Evolutionary conservation across 2,888 invertebrate species (phyloP).

Genomic region (Phragmatobia fuliginosa): DNA sequence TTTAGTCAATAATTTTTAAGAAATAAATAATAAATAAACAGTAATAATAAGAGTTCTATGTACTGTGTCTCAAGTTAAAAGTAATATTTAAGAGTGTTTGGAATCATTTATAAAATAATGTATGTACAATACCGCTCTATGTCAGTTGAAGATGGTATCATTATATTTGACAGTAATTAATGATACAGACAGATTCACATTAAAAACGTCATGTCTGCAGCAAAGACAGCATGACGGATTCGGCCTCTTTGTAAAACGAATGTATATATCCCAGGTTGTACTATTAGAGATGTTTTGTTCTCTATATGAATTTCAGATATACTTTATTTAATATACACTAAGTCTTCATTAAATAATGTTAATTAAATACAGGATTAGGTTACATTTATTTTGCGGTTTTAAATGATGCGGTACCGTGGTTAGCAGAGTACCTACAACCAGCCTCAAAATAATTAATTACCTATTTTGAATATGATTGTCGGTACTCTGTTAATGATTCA

Average conservation of each 20-base stretch:
- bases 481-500: too few relatives aligned
- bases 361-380: background rate
- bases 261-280: background rate
- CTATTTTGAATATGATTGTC: too few relatives aligned
- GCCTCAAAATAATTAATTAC: background rate
- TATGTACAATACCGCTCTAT: conserved; percentile 28
- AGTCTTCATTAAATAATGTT: background rate
- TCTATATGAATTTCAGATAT: background rate
- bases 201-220: conserved; percentile 19
- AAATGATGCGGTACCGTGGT: background rate
- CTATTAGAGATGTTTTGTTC: background rate
- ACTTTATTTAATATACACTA: background rate
- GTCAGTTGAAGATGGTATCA: conserved; percentile 62
- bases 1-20: background rate
- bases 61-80: background rate
- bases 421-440: background rate
- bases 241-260: background rate
- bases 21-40: background rate
- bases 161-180: conserved; percentile 77
- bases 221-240: conserved; percentile 8
- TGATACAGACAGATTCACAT: conserved; percentile 60
- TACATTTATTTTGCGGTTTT: background rate
- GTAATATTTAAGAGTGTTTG: background rate
- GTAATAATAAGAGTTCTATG: background rate
- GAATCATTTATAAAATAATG: conserved; percentile 16